Evolutionary conservation across 2,888 invertebrate genomes (phyloP).

Genomic region (Calameuta filiformis): DNA sequence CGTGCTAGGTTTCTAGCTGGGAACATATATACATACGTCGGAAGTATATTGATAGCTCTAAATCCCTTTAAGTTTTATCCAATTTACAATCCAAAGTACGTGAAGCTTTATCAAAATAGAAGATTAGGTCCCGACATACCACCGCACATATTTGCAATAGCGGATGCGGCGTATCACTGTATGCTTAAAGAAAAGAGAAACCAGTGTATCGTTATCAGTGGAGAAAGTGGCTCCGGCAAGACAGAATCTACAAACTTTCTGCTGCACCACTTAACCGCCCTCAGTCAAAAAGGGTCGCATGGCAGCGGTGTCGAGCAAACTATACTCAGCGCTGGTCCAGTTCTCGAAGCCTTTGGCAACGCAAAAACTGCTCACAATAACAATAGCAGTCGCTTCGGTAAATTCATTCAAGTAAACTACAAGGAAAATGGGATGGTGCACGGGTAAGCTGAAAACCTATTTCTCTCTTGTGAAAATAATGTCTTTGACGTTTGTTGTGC

Average conservation of each 20-base stretch:
- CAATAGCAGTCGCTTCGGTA: constrained; percentile 96
- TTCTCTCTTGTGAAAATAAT: constrained; percentile 3
- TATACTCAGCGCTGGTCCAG: constrained; percentile 94
- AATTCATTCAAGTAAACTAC: constrained; percentile 97
- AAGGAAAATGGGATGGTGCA: constrained; percentile 99
- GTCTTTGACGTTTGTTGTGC: neutral
- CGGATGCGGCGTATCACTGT: constrained; percentile 92
- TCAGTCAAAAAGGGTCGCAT: constrained; percentile 93
- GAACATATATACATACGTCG: constrained; percentile 96
- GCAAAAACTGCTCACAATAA: constrained; percentile 98
- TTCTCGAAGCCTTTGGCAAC: constrained; percentile 98
- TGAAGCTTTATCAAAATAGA: constrained; percentile 93
- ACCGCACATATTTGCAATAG: constrained; percentile 97
- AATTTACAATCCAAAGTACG: constrained; percentile 97
- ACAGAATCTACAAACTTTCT: constrained; percentile 97
- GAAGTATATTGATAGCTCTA: constrained; percentile 93
- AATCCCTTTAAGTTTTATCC: constrained; percentile 96
- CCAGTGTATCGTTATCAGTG: constrained; percentile 95
- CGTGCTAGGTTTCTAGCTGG: constrained; percentile 88
- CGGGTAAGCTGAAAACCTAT: constrained; percentile 71
- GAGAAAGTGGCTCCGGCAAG: constrained; percentile 95
- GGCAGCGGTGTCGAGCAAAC: constrained; percentile 98
- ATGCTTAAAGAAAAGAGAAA: constrained; percentile 93
- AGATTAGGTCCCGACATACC: constrained; percentile 91
- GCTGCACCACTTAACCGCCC: constrained; percentile 92